phyloP scores from a whole-genome alignment of 2,888 invertebrate genomes.

The Dioctria rufipes region DNA sequence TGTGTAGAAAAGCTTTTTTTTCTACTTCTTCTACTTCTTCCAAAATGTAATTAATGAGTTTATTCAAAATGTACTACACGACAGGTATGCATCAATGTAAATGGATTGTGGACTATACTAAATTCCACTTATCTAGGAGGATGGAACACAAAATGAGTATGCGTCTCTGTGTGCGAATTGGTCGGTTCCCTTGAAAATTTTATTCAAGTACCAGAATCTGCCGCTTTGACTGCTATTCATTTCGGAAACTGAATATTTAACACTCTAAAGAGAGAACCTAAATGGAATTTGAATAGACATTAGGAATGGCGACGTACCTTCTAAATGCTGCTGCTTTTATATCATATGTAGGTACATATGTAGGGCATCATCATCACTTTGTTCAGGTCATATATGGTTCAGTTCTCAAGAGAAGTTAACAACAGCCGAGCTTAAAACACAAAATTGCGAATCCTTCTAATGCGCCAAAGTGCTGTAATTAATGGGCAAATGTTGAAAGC shows the following conservation, averaged over 20 bases:
- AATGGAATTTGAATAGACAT: constrained; percentile 25
- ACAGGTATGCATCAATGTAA: constrained; percentile 18
- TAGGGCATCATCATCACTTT: constrained; percentile 2
- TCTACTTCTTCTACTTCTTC: constrained; percentile 4
- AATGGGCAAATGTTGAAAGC: constrained; percentile 39
- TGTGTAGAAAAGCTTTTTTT: not conserved
- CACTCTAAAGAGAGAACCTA: constrained; percentile 4
- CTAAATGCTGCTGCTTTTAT: not conserved
- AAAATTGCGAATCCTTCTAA: constrained; percentile 27
- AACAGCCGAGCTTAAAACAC: not conserved
- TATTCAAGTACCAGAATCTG: constrained; percentile 7
- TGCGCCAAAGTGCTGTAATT: constrained; percentile 42
- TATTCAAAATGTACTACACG: constrained; percentile 23
- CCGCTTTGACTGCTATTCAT: constrained; percentile 3
- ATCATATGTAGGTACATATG: not conserved
- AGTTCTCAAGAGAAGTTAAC: not conserved
- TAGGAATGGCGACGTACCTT: not conserved
- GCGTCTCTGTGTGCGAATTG: too few relatives aligned
- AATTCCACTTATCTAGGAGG: too few relatives aligned
- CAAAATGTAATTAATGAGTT: constrained; percentile 29
- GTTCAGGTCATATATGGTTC: not conserved
- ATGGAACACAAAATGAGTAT: too few relatives aligned
- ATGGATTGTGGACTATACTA: not conserved
- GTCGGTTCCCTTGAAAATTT: constrained; percentile 3
- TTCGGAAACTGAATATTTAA: constrained; percentile 6